These are phyloP conservation scores for Globodera rostochiensis DNA, from an alignment of 1,140 invertebrate species.

Conservation along the genomic window DNA sequence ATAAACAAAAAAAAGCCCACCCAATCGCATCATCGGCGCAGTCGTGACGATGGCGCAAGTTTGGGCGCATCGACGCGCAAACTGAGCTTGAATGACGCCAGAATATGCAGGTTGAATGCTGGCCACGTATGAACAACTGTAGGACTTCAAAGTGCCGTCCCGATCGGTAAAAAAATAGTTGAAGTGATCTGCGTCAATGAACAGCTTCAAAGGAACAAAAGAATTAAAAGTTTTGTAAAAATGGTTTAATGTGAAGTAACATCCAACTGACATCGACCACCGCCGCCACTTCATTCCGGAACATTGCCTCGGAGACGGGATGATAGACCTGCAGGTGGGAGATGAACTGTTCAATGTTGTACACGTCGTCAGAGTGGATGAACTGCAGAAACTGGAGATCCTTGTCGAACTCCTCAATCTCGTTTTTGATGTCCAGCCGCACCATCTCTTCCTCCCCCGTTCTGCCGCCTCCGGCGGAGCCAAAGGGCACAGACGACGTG, in stretches of 20 bases:
- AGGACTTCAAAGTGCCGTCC: slow-evolving; percentile 64
- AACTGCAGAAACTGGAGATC: slow-evolving; percentile 61
- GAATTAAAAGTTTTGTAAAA: not conserved
- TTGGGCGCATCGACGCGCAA: slow-evolving; percentile 65
- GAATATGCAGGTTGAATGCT: slow-evolving; percentile 63
- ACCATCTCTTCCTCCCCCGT: slow-evolving; percentile 31
- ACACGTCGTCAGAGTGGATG: slow-evolving; percentile 62
- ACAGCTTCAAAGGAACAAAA: slow-evolving; percentile 12
- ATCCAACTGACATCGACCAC: slow-evolving; percentile 46
- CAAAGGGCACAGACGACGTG: not conserved
- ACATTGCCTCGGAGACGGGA: slow-evolving; percentile 50
- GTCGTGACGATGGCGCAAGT: slow-evolving; percentile 65
- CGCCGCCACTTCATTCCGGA: slow-evolving; percentile 67
- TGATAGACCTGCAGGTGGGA: slow-evolving; percentile 57
- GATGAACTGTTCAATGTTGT: slow-evolving; percentile 48
- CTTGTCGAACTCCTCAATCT: slow-evolving; percentile 63
- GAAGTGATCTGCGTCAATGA: slow-evolving; percentile 62
- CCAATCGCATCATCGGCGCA: slow-evolving; percentile 62
- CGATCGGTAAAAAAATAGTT: slow-evolving; percentile 65
- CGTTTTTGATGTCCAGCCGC: slow-evolving; percentile 60
- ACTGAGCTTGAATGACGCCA: slow-evolving; percentile 65
- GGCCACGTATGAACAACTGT: slow-evolving; percentile 62
- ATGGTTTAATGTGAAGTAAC: not conserved
- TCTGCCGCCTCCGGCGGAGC: not conserved
- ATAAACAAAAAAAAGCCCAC: slow-evolving; percentile 29